These are phyloP conservation scores for Atopsyche davidsoni DNA, from an alignment of 1,140 invertebrate species.

Conservation along the genomic window DNA sequence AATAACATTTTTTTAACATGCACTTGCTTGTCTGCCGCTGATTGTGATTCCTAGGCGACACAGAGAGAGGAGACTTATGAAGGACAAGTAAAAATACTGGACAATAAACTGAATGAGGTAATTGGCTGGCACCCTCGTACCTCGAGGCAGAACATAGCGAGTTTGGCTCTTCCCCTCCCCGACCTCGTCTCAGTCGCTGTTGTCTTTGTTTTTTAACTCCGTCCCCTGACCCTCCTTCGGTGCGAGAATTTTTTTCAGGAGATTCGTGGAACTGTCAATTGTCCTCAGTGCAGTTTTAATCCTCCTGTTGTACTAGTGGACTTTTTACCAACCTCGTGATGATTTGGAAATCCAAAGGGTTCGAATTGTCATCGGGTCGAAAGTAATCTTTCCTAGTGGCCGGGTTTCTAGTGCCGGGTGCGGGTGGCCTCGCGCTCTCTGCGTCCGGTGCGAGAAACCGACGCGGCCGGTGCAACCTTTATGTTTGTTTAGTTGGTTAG, in stretches of 20 bases:
- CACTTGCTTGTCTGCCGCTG: constrained; percentile 17
- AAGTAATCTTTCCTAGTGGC: too few species aligned
- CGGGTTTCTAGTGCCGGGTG: too few species aligned
- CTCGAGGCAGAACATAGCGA: constrained; percentile 26
- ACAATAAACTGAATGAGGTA: constrained; percentile 92
- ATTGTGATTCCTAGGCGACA: constrained; percentile 64
- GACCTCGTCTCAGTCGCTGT: background rate
- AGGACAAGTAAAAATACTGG: constrained; percentile 86
- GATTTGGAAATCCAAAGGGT: too few species aligned
- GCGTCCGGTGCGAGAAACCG: too few species aligned
- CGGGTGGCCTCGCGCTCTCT: too few species aligned
- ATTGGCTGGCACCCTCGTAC: constrained; percentile 27
- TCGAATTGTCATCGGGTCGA: too few species aligned
- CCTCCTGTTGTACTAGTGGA: too few species aligned
- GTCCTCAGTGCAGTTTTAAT: too few species aligned
- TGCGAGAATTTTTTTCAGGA: background rate
- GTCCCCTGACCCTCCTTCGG: background rate
- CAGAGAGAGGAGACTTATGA: constrained; percentile 96
- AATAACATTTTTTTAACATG: constrained; percentile 22
- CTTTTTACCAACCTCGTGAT: too few species aligned
- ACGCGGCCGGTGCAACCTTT: too few species aligned
- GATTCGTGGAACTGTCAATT: too few species aligned
- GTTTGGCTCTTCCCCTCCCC: constrained; percentile 12
- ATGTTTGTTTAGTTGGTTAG: too few species aligned
- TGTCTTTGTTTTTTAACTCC: background rate